phyloP scores from a whole-genome alignment of 2,113 vertebrate genomes.

The Menidia beryllina region DNA sequence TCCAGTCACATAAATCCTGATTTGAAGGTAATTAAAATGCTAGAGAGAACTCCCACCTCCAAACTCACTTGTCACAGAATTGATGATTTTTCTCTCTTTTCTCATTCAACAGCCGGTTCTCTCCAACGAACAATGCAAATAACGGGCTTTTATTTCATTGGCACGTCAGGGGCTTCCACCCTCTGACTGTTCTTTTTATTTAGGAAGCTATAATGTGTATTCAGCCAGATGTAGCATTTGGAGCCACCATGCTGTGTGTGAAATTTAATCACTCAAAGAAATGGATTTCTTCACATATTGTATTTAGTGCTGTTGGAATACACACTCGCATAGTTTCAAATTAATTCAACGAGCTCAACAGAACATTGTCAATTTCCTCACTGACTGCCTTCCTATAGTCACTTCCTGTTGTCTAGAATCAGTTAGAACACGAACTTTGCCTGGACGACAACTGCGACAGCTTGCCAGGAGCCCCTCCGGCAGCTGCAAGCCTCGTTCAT shows the following conservation, averaged over 20 bases:
- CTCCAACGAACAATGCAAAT: background rate
- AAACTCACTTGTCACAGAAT: slow-evolving; percentile 26
- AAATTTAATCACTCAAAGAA: slow-evolving; percentile 6
- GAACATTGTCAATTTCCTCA: background rate
- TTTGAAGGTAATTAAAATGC: slow-evolving; percentile 31
- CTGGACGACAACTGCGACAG: slow-evolving; percentile 13
- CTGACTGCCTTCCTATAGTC: background rate
- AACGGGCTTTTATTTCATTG: slow-evolving; percentile 9
- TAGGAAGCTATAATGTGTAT: slow-evolving; percentile 6
- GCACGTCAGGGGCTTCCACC: slow-evolving; percentile 23
- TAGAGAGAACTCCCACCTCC: slow-evolving; percentile 19
- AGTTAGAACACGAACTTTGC: slow-evolving; percentile 1
- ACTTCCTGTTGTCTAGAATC: slow-evolving; percentile 22
- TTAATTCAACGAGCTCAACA: background rate
- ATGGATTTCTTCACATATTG: slow-evolving; percentile 3
- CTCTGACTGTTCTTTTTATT: slow-evolving; percentile 50
- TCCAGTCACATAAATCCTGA: slow-evolving; percentile 24
- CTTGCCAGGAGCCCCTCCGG: slow-evolving; percentile 12
- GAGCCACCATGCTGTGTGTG: background rate
- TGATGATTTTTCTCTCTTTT: slow-evolving; percentile 6
- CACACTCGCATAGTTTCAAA: background rate
- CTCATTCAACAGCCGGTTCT: slow-evolving; percentile 41
- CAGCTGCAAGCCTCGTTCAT: slow-evolving; percentile 27
- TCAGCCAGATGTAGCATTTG: slow-evolving; percentile 25
- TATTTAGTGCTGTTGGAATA: slow-evolving; percentile 3